Evolutionary conservation across 2,888 invertebrate species (phyloP), one percentile per base, ranked within the genome.

Genomic region (Apodemia zela): DNA sequence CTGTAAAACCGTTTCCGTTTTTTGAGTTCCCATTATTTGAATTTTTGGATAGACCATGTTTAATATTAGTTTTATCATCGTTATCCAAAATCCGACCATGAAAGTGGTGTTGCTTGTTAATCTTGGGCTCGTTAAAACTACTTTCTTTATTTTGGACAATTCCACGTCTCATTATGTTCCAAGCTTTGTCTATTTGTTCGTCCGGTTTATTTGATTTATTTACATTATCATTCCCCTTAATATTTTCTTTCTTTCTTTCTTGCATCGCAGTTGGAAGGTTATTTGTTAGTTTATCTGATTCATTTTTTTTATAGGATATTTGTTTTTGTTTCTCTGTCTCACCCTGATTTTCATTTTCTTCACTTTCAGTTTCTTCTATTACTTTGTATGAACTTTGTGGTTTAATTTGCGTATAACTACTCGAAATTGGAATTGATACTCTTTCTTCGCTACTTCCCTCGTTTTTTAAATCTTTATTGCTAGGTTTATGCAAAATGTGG

Each of bases 391-490:
- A 21, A 3, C 11, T 21, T 17, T 18, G 18, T 3, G 18, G 11
- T 51, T 51, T 17, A 51, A 13, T 49, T 10, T n/a, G 17, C 17
- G 17, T 17, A 47, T 49, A 21, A 49, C 8, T 18, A 11, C 10
- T 18, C 15, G 18, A 10, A 17, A 18, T 8, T 49, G 49, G 49
- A 10, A 49, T 49, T 11, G 18, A 49, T 18, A 49, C 49, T 49
- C 10, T 29, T 49, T 61, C 60, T 60, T 29, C 45, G 11, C 29
- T 33, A 2, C 29, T 49, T 7, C 59, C 49, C 13, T 47, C 63
- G 59, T 60, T 51, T 13, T 63, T 51, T 35, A 13, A 35, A 35
- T 60, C 59, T 21, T 59, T 49, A 21, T 54, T 42, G 35, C 47
- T 38, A 11, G 11, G 11, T 38, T 49, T 59, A 18, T 47, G 38